These are phyloP conservation scores for Metalampra italica DNA, from an alignment of 2,888 invertebrate species.

Conservation along the genomic window DNA sequence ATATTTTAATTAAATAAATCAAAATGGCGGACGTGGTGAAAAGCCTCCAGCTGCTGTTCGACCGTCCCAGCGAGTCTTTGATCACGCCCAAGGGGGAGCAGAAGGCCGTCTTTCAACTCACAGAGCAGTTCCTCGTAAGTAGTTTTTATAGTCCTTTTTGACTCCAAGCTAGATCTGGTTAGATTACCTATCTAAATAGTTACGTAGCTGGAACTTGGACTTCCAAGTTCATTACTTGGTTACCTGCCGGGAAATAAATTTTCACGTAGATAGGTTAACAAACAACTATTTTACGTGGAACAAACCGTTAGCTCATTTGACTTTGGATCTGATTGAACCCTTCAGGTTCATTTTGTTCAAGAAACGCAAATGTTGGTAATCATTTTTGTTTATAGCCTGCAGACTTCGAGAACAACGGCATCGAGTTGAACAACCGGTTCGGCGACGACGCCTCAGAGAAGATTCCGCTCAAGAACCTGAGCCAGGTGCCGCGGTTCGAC, in stretches of 20 bases:
- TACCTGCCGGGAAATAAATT: too few species aligned
- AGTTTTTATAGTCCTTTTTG: neutral
- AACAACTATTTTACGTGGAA: too few species aligned
- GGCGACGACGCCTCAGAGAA: constrained; percentile 71
- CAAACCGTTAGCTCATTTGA: too few species aligned
- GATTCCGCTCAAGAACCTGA: constrained; percentile 74
- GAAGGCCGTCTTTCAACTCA: constrained; percentile 79
- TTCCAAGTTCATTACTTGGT: too few species aligned
- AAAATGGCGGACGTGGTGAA: constrained; percentile 42
- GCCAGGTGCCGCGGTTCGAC: constrained; percentile 76
- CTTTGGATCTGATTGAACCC: too few species aligned
- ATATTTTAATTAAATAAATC: neutral
- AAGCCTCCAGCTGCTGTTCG: constrained; percentile 70
- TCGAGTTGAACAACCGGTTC: constrained; percentile 80
- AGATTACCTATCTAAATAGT: too few species aligned
- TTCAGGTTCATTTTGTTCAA: too few species aligned
- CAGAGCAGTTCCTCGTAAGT: constrained; percentile 80
- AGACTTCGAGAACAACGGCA: constrained; percentile 75
- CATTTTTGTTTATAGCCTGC: constrained; percentile 48
- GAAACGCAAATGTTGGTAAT: too few species aligned
- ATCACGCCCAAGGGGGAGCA: constrained; percentile 81
- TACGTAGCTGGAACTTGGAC: too few species aligned
- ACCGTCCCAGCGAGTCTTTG: constrained; percentile 80
- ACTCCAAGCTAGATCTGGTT: too few species aligned
- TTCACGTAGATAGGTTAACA: too few species aligned